Percentiles rank a stretch among this genome's conserved stretches.
These are phyloP conservation scores for Electrophaes corylata DNA, from an alignment of 2,888 invertebrate species.

Conservation along the genomic window DNA sequence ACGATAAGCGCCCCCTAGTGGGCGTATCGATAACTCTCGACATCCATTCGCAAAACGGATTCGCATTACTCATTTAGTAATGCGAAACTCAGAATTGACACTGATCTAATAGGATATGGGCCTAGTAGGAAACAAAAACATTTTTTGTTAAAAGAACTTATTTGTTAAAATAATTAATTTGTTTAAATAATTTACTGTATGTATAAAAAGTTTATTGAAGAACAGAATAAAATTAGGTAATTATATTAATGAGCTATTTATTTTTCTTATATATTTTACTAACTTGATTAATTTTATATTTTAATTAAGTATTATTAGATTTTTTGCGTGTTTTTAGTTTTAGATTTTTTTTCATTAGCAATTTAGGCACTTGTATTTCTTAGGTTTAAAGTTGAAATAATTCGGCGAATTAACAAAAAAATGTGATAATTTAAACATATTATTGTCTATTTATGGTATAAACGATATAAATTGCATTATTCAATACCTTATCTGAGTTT, in stretches of 20 bases:
- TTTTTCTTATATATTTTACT: background rate
- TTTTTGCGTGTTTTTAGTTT: background rate
- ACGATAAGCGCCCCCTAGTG: too few relatives aligned
- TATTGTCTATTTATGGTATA: conserved; percentile 63
- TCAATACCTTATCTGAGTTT: conserved; percentile 4
- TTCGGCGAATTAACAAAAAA: conserved; percentile 63
- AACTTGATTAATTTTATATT: too few relatives aligned
- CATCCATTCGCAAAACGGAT: too few relatives aligned
- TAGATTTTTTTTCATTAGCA: background rate
- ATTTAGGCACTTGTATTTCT: conserved; percentile 20
- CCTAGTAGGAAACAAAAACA: background rate
- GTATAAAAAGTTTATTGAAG: background rate
- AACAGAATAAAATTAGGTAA: background rate
- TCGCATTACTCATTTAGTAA: too few relatives aligned
- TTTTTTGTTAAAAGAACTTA: too few relatives aligned
- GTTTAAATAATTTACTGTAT: background rate
- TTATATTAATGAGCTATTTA: background rate
- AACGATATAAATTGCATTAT: conserved; percentile 46
- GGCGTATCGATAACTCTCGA: too few relatives aligned
- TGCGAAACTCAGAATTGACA: too few relatives aligned
- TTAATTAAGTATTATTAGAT: background rate
- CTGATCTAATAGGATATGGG: background rate
- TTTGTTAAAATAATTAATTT: too few relatives aligned
- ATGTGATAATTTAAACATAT: conserved; percentile 73
- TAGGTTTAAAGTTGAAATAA: conserved; percentile 38